Evolutionary conservation across 2,888 invertebrate species (phyloP), one percentile per base, ranked within the genome.

Genomic region (Drosophila prostipennis): DNA sequence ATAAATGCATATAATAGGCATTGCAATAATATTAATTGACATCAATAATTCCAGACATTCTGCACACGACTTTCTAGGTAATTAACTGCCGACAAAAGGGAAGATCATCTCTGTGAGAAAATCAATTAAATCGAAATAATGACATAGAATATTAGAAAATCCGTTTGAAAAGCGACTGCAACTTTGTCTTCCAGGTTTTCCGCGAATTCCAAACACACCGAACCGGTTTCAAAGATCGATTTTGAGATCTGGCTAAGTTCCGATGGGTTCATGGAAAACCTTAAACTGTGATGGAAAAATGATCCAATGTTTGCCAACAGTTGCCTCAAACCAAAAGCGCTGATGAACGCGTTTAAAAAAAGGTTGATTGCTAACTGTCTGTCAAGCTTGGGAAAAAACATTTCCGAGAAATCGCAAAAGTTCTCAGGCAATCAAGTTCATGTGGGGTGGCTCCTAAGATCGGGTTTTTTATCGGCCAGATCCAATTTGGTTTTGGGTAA

Each of bases 1-100:
- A 58, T 65, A 51, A 57, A 57, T 68, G 68, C 65, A 65, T 19
- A 29, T 36, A 19, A 53, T 63, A 39, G 63, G 36, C 39, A 63
- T 29, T 54, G 40, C 65, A 67, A 54, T 36, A 65, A 63, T 63
- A 63, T 54, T 63, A 61, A 61, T 64, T 61, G 63, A n/a, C 48
- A 51, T 32, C 23, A 45, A 57, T 51, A 51, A 45, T 45, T 45
- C 65, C 68, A 40, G 43, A 40, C 37, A 52, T 42, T 48, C 61
- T 51, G 61, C 71, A 56, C 71, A 71, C 70, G 70, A 70, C 55
- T 63, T 48, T n/a, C 34, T 32, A 53, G 37, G 7, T 52, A 61
- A 51, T 56, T 56, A 43, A 42, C 59, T 42, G 40, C 36, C 46
- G 46, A 40, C 65, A 34, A 36, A 60, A 57, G 51, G 65, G 43